phyloP scores from a whole-genome alignment of 2,888 invertebrate genomes.

The Lissocephala sabroskyi region DNA sequence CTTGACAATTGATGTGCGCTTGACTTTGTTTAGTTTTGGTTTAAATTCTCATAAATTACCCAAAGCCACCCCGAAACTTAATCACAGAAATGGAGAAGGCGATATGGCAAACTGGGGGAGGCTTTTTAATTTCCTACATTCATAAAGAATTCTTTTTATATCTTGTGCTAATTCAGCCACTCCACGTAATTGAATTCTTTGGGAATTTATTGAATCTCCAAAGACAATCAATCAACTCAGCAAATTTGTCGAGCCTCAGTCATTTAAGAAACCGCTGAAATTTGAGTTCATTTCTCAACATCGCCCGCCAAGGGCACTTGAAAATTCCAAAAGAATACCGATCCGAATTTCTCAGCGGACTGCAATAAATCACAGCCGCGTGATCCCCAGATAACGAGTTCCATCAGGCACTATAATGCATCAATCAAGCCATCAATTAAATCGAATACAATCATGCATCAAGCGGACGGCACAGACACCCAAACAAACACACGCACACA shows the following conservation, averaged over 20 bases:
- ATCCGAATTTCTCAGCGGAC: slow-evolving; percentile 26
- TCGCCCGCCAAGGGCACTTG: not conserved
- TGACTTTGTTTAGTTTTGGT: slow-evolving; percentile 44
- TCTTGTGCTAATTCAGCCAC: no score
- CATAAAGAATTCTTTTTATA: no score
- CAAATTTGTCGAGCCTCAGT: no score
- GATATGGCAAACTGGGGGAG: slow-evolving; percentile 4
- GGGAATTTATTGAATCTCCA: no score
- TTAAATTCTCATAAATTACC: slow-evolving; percentile 38
- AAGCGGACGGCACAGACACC: slow-evolving; percentile 15
- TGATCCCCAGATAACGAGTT: slow-evolving; percentile 14
- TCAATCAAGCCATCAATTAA: slow-evolving; percentile 51
- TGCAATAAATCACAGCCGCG: slow-evolving; percentile 32
- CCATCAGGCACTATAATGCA: slow-evolving; percentile 15
- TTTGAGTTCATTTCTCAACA: no score
- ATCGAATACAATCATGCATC: slow-evolving; percentile 41
- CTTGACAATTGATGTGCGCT: slow-evolving; percentile 45
- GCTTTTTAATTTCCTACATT: no score
- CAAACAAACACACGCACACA: slow-evolving; percentile 16
- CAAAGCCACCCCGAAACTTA: slow-evolving; percentile 6
- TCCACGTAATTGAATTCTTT: no score
- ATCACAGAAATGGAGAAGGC: no score
- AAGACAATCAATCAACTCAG: no score
- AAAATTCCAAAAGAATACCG: slow-evolving; percentile 27
- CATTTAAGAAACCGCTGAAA: no score